Conservation (phyloP, 2,888 invertebrate species). For the Agrochola lychnidis region DNA sequence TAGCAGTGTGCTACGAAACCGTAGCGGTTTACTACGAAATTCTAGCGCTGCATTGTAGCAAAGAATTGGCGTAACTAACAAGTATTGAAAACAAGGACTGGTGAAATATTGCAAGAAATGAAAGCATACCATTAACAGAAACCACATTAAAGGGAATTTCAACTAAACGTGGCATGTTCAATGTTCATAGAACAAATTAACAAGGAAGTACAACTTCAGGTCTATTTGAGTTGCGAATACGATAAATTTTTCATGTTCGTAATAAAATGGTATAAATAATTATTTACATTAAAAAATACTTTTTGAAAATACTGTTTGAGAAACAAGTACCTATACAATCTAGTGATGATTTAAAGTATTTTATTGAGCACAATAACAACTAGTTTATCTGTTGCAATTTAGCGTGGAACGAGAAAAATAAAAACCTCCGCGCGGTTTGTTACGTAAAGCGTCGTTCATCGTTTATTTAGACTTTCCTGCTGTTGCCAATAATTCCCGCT, state of each 20-base stretch:
- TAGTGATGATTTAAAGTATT: constrained; percentile 15
- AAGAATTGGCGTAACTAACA: background rate
- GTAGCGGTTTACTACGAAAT: constrained; percentile 3
- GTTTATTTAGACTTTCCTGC: constrained; percentile 40
- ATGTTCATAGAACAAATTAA: background rate
- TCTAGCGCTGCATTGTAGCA: background rate
- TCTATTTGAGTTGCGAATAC: constrained; percentile 1
- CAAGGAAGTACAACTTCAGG: background rate
- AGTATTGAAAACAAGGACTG: background rate
- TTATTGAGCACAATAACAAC: constrained; percentile 40
- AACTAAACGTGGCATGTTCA: constrained; percentile 6
- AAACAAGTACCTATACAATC: background rate
- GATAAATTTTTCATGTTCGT: no score
- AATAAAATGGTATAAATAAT: background rate
- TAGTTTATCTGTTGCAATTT: constrained; percentile 52
- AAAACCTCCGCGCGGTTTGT: constrained; percentile 26
- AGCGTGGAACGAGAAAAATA: constrained; percentile 27
- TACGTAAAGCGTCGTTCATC: constrained; percentile 34
- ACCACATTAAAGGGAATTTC: background rate
- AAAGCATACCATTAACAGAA: background rate
- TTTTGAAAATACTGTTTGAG: constrained; percentile 1
- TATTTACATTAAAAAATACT: background rate
- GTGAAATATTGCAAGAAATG: background rate
- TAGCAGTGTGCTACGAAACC: background rate
- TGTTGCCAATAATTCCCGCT: constrained; percentile 29